Conservation (phyloP, 2,888 invertebrate genomes). For the Baccha elongata region DNA sequence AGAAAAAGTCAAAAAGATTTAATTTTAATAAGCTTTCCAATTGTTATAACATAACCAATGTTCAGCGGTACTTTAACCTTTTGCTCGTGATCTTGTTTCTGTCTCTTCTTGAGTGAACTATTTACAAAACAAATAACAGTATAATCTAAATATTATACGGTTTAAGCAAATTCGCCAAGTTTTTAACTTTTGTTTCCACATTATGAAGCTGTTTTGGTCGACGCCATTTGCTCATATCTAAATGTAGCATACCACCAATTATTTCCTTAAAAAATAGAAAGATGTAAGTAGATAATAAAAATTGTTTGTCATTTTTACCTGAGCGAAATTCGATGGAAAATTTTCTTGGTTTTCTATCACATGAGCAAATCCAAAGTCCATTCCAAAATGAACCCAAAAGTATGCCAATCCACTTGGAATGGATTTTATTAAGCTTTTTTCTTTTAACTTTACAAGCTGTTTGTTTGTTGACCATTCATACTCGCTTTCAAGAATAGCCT, state of each 20-base stretch:
- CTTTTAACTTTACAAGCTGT: conserved; percentile 89
- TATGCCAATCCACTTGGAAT: conserved; percentile 97
- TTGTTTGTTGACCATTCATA: conserved; percentile 97
- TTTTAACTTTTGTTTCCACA: conserved; percentile 85
- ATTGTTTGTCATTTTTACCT: conserved; percentile 83
- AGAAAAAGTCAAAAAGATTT: no score
- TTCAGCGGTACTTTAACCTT: no score
- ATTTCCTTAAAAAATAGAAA: conserved; percentile 87
- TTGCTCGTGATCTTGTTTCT: no score
- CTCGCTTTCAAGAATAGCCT: conserved; percentile 97
- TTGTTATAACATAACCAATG: no score
- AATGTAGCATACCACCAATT: conserved; percentile 96
- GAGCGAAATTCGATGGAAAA: conserved; percentile 95
- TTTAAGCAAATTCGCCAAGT: conserved; percentile 89
- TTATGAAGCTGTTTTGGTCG: conserved; percentile 88
- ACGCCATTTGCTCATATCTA: conserved; percentile 93
- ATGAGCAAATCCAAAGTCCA: conserved; percentile 96
- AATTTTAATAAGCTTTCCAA: no score
- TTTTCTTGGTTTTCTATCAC: conserved; percentile 96
- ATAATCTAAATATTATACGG: conserved; percentile 85
- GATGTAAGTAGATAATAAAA: conserved; percentile 67
- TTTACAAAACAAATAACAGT: no score
- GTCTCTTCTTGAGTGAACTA: no score
- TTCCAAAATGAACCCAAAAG: conserved; percentile 96
- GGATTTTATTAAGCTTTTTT: conserved; percentile 89